Conservation (phyloP, 2,888 invertebrate species). For the Pandemis cinnamomeana region DNA sequence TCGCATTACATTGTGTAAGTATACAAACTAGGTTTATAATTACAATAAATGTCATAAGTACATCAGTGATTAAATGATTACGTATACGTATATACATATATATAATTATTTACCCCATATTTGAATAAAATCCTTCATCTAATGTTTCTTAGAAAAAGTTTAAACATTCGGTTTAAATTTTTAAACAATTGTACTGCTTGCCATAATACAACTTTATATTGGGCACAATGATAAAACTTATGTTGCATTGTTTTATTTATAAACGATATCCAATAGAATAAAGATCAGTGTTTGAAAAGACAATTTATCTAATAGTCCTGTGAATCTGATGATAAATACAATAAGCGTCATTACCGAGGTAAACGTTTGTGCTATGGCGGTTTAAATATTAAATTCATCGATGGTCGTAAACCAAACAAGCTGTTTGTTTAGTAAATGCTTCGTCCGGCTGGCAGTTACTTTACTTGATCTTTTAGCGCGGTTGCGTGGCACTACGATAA, state of each 20-base stretch:
- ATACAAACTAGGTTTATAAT: slow-evolving; percentile 21
- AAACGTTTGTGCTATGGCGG: slow-evolving; percentile 26
- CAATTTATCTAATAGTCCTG: no score
- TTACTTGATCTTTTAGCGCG: neutral
- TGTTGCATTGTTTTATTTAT: neutral
- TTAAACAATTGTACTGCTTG: neutral
- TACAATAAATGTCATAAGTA: slow-evolving; percentile 27
- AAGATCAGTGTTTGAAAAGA: neutral
- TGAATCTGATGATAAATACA: neutral
- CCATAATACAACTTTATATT: neutral
- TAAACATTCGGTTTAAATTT: neutral
- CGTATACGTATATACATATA: neutral
- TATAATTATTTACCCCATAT: neutral
- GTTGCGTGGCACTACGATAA: neutral
- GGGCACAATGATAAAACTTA: neutral
- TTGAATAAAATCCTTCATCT: neutral
- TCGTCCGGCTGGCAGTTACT: neutral
- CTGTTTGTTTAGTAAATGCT: neutral
- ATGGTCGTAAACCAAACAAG: neutral
- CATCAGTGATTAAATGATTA: slow-evolving; percentile 9
- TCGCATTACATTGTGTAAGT: slow-evolving; percentile 24
- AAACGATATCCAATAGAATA: neutral
- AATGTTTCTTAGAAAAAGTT: neutral
- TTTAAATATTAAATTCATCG: neutral
- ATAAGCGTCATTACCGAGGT: slow-evolving; percentile 18